A percentile compares a stretch with the other conserved stretches of the same genome.
Evolutionary conservation across 2,888 invertebrate genomes (phyloP).

Genomic region (Neoscelio sp.): DNA sequence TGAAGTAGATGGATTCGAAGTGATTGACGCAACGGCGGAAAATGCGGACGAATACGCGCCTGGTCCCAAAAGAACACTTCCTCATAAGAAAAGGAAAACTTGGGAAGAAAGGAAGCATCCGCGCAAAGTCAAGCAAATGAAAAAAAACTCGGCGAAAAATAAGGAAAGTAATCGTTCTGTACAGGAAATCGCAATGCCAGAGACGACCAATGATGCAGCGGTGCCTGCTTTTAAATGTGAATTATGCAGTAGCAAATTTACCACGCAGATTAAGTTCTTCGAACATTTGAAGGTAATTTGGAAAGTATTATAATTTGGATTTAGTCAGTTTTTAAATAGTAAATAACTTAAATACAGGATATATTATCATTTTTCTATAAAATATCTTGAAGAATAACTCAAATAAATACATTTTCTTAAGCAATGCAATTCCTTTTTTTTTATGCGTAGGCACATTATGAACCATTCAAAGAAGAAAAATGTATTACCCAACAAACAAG

Average conservation of each 20-base stretch:
- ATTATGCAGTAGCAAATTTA: constrained; percentile 90
- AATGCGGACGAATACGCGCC: constrained; percentile 83
- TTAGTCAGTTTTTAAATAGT: constrained; percentile 5
- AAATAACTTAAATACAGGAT: no score
- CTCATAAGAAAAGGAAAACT: constrained; percentile 90
- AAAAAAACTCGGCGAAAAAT: constrained; percentile 70
- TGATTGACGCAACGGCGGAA: constrained; percentile 82
- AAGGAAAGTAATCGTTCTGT: constrained; percentile 74
- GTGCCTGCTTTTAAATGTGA: constrained; percentile 88
- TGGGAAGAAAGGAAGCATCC: constrained; percentile 84
- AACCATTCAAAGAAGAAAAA: constrained; percentile 80
- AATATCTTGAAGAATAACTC: no score
- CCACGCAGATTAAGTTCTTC: constrained; percentile 92
- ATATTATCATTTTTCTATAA: no score
- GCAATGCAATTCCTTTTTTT: constrained; percentile 29
- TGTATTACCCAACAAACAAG: constrained; percentile 79
- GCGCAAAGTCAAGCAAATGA: constrained; percentile 86
- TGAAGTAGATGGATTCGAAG: constrained; percentile 81
- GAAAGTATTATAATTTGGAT: background rate
- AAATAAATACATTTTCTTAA: background rate
- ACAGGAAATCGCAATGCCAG: constrained; percentile 65
- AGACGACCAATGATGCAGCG: constrained; percentile 79
- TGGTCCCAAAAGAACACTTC: constrained; percentile 88
- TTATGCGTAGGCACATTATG: constrained; percentile 81
- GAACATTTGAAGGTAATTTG: constrained; percentile 90